A percentile compares a stretch with the other conserved stretches of the same genome.
Conservation (phyloP, 2,797 vertebrate species). For the Sus cebifrons region DNA sequence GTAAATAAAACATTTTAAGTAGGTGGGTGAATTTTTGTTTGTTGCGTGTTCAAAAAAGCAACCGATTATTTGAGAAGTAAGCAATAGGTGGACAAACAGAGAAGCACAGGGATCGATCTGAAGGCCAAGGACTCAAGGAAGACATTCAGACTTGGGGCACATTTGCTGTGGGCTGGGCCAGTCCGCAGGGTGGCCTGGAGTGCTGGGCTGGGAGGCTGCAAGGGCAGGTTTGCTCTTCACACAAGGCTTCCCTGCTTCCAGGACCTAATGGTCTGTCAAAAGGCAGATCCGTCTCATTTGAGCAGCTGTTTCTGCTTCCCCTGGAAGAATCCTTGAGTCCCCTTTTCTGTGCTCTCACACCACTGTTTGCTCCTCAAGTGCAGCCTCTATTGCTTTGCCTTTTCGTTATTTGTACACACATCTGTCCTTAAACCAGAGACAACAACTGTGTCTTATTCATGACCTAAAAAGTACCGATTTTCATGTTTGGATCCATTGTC, state of each 20-base stretch:
- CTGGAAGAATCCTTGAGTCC: not conserved
- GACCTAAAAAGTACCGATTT: not conserved
- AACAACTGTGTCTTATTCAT: not conserved
- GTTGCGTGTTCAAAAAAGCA: not conserved
- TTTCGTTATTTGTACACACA: not conserved
- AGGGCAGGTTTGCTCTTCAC: accelerated
- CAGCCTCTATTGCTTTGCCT: not conserved
- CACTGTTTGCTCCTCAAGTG: not conserved
- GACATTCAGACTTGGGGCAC: accelerated
- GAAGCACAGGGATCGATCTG: accelerated
- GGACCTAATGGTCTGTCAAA: not conserved
- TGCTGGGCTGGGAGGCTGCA: too few species aligned
- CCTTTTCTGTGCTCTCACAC: too few species aligned
- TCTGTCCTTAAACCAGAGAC: accelerated
- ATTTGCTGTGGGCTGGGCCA: accelerated
- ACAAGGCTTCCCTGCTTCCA: not conserved
- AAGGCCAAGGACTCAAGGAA: not conserved
- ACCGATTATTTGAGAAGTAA: not conserved
- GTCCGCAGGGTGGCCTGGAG: accelerated
- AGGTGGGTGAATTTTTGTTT: not conserved
- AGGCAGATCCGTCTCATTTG: not conserved
- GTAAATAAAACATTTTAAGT: not conserved
- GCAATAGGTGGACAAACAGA: too few species aligned
- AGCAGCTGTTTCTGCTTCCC: accelerated
- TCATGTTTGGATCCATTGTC: not conserved